Evolutionary conservation across 2,113 vertebrate genomes (phyloP).

Genomic region (Apodemus sylvaticus): DNA sequence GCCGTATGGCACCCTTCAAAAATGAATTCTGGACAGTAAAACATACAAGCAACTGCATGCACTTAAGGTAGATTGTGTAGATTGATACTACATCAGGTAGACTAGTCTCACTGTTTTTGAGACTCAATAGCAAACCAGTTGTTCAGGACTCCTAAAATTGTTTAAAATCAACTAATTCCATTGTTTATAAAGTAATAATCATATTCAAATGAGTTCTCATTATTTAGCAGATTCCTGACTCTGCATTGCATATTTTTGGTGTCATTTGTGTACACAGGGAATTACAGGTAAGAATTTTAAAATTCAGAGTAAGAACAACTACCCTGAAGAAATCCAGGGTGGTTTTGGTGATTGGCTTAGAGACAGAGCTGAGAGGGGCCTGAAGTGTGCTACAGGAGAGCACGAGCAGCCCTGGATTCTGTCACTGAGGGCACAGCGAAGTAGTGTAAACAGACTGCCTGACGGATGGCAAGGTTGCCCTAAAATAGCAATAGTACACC

Average conservation of each 20-base stretch:
- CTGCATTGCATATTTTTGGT: background rate
- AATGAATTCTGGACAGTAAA: background rate
- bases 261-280: background rate
- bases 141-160: background rate
- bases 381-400: background rate
- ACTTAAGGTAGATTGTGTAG: rapidly evolving
- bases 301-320: background rate
- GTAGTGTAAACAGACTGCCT: conserved; percentile 51
- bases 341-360: background rate
- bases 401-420: conserved; percentile 60
- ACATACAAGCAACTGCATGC: background rate
- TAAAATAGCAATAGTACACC: conserved; percentile 72
- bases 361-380: background rate
- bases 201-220: background rate
- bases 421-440: conserved; percentile 35
- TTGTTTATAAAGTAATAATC: conserved; percentile 3
- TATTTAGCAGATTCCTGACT: background rate
- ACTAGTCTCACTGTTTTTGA: background rate
- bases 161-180: background rate
- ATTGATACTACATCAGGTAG: background rate
- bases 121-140: background rate
- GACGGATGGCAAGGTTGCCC: conserved; percentile 19
- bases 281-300: conserved; percentile 42
- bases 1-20: rapidly evolving
- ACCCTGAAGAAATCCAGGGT: background rate